A percentile compares a stretch with the other conserved stretches of the same genome.
phyloP scores from a whole-genome alignment of 1,140 invertebrate species.

The Littorina saxatilis region DNA sequence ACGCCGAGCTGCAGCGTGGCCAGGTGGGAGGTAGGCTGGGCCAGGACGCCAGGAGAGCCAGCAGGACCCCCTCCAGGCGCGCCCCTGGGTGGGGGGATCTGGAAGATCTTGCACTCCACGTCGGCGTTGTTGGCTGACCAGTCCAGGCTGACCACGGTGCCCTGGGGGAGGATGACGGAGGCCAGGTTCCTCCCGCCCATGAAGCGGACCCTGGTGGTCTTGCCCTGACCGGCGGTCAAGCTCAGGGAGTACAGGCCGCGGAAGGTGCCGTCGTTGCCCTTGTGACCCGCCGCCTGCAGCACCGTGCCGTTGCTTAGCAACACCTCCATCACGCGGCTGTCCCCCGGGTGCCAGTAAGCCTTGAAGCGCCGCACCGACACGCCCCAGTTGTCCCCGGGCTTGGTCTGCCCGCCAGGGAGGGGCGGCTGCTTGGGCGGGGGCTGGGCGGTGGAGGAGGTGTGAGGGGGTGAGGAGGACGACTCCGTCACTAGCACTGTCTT shows the following conservation, averaged over 20 bases:
- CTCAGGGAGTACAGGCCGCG: constrained; percentile 44
- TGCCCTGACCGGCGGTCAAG: constrained; percentile 18
- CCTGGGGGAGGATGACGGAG: constrained; percentile 43
- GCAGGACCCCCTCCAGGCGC: not conserved
- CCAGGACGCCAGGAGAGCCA: not conserved
- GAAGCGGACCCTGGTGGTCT: constrained; percentile 38
- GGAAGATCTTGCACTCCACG: constrained; percentile 47
- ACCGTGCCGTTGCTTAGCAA: constrained; percentile 39
- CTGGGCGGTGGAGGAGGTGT: not conserved
- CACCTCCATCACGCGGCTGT: constrained; percentile 41
- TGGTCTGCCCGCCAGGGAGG: not conserved
- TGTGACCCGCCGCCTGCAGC: constrained; percentile 40
- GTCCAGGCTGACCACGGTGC: constrained; percentile 46
- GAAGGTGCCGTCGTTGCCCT: constrained; percentile 44
- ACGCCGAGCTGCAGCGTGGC: constrained; percentile 37
- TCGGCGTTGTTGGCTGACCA: constrained; percentile 41
- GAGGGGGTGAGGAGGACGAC: not conserved
- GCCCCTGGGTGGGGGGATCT: constrained; percentile 24
- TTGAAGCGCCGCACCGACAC: constrained; percentile 41
- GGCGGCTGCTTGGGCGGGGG: not conserved
- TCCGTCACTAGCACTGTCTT: not conserved
- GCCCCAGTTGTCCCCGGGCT: not conserved
- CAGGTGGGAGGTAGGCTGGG: constrained; percentile 43
- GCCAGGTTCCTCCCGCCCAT: constrained; percentile 38
- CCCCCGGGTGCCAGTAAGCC: constrained; percentile 44